phyloP scores from a whole-genome alignment of 2,113 vertebrate genomes.

The Indicator maculatus region DNA sequence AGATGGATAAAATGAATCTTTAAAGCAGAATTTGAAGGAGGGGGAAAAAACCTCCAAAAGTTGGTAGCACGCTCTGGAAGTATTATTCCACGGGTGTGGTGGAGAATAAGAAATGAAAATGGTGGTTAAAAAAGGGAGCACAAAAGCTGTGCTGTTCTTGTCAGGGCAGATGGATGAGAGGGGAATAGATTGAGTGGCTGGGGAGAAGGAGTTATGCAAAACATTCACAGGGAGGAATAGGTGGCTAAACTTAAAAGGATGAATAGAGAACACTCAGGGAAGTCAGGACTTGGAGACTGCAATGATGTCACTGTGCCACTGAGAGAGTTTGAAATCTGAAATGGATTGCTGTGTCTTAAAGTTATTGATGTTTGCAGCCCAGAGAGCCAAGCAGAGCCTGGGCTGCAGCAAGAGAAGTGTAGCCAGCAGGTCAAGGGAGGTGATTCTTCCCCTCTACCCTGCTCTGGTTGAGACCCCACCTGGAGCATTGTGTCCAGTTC shows the following conservation, averaged over 20 bases:
- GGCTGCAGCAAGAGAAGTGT: no score
- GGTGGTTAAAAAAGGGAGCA: background rate
- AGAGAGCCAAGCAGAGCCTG: no score
- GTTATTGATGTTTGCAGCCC: background rate
- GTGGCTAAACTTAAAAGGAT: slow-evolving; percentile 17
- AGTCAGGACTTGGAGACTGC: background rate
- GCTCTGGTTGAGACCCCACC: no score
- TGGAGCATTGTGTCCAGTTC: no score
- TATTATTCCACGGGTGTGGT: background rate
- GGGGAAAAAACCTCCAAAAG: background rate
- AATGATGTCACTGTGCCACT: background rate
- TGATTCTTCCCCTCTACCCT: no score
- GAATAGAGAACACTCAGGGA: background rate
- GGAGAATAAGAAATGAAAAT: background rate
- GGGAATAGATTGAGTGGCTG: slow-evolving; percentile 8
- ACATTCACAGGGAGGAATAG: background rate
- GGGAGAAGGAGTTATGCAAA: background rate
- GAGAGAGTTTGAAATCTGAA: slow-evolving; percentile 6
- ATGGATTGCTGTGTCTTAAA: slow-evolving; percentile 17
- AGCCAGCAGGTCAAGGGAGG: no score
- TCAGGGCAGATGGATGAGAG: slow-evolving; percentile 15
- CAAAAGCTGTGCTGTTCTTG: slow-evolving; percentile 19
- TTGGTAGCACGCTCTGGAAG: slow-evolving; percentile 17
- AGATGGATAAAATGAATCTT: slow-evolving; percentile 56
- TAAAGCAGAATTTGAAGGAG: slow-evolving; percentile 35